Conservation (phyloP, 2,888 invertebrate species). For the Callinectes sapidus region DNA sequence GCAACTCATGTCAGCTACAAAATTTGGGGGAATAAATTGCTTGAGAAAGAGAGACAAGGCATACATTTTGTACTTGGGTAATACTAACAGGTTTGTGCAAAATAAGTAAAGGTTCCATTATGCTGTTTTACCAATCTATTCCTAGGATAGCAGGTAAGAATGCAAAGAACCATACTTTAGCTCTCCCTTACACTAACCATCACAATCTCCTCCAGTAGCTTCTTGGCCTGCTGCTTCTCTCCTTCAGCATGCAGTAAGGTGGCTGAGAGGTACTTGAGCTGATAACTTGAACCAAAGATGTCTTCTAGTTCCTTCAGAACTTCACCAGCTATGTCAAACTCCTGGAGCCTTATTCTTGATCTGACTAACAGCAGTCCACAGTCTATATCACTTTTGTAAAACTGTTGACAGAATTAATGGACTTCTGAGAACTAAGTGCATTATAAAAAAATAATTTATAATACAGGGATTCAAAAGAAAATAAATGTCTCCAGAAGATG, state of each 20-base stretch:
- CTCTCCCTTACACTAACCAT: constrained; percentile 45
- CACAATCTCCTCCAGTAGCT: constrained; percentile 45
- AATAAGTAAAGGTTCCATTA: background rate
- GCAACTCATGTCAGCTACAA: too few species aligned
- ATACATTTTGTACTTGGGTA: too few species aligned
- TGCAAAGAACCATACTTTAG: background rate
- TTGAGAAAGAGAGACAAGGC: too few species aligned
- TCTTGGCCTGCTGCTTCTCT: constrained; percentile 45
- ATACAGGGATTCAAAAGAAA: background rate
- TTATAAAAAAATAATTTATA: background rate
- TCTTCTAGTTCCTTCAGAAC: constrained; percentile 40
- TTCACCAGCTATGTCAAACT: constrained; percentile 45
- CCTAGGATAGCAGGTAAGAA: too few species aligned
- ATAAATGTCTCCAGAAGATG: background rate
- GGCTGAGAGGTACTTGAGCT: constrained; percentile 53
- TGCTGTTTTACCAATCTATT: background rate
- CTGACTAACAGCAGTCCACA: constrained; percentile 55
- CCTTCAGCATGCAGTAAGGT: constrained; percentile 45
- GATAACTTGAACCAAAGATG: constrained; percentile 30
- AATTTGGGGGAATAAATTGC: too few species aligned
- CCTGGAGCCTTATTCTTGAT: constrained; percentile 54
- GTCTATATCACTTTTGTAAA: constrained; percentile 52
- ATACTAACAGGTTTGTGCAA: too few species aligned
- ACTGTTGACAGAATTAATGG: background rate
- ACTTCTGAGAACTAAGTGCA: background rate